These are phyloP conservation scores for Phalacrocorax aristotelis DNA, from an alignment of 2,113 vertebrate species.

Conservation along the genomic window DNA sequence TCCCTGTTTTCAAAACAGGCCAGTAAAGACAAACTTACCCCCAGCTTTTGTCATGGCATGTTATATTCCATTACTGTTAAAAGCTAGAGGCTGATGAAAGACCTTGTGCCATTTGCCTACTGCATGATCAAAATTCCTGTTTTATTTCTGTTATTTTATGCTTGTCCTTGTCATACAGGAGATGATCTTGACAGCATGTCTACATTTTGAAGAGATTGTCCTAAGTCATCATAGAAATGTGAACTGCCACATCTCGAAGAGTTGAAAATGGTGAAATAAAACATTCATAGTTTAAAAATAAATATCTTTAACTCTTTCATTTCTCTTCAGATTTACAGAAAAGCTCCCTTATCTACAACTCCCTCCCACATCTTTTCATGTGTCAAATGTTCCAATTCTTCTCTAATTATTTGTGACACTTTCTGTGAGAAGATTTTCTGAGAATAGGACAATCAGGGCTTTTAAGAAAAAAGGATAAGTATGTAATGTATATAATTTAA, in stretches of 20 bases:
- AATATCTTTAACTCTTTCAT: background rate
- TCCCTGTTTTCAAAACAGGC: background rate
- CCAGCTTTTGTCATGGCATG: background rate
- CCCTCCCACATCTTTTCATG: background rate
- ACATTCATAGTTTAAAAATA: background rate
- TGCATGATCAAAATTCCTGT: background rate
- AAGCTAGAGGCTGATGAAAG: background rate
- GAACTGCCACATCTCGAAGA: background rate
- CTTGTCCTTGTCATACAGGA: background rate
- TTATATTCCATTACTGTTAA: background rate
- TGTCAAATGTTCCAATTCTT: background rate
- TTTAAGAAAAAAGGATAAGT: background rate
- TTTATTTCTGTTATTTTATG: background rate
- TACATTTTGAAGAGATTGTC: background rate
- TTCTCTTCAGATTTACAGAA: background rate
- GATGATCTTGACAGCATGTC: rapidly evolving
- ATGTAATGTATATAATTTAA: background rate
- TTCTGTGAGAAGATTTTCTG: background rate
- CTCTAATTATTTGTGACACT: background rate
- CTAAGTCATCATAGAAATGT: background rate
- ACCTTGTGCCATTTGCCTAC: background rate
- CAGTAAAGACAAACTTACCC: background rate
- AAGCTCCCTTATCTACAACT: background rate
- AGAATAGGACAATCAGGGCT: background rate
- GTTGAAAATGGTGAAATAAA: background rate